Evolutionary conservation across 1,140 invertebrate genomes (phyloP), one percentile per base, ranked within the genome.

Genomic region (Diorhabda elongata): DNA sequence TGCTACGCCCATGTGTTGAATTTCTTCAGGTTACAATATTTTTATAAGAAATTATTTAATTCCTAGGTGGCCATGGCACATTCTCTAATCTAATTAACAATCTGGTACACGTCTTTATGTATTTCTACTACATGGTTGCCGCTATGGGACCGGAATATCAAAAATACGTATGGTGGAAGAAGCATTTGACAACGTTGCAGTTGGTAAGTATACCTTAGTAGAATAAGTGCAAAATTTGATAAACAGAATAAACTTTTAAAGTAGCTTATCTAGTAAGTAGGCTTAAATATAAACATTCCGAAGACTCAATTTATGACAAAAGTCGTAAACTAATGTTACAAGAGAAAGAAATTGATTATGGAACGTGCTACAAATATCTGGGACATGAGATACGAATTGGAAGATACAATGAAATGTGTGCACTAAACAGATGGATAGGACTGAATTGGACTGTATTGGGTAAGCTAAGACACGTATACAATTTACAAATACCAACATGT

Each of bases 151-250:
- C 94, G 3, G 87, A 92, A 76, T 94, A 94, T 81, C 91, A 94
- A 80, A 94, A 94, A 79, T 96, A 93, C 77, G 82, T 97, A 9
- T 97, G 95, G 94, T 98, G 95, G 94, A 97, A 97, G 82, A 95
- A 94, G 79, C 92, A 97, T 79, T 87, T 97, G 65, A 98, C 95
- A 2, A 90, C 89, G 42, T 83, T 96, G 61, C 95, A 97, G 85
- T 83, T 97, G 84, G 93, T 97, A 86, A 90, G 72, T 69, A 67
- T 58, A 5, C 2, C n/a, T 56, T 7, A 6, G 52, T 56, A 7
- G 6, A 6, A n/a, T n/a, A n/a, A n/a, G 41, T 64, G 42, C 2
- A 57, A 11, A 11, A 11, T 11, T 61, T 61, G 26, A 61, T 2
- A 6, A 61, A 26, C 26, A 61, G 59, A 61, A 61, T 41, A 6